Evolutionary conservation across 2,113 vertebrate species (phyloP).

Genomic region (Cichladusa arquata): DNA sequence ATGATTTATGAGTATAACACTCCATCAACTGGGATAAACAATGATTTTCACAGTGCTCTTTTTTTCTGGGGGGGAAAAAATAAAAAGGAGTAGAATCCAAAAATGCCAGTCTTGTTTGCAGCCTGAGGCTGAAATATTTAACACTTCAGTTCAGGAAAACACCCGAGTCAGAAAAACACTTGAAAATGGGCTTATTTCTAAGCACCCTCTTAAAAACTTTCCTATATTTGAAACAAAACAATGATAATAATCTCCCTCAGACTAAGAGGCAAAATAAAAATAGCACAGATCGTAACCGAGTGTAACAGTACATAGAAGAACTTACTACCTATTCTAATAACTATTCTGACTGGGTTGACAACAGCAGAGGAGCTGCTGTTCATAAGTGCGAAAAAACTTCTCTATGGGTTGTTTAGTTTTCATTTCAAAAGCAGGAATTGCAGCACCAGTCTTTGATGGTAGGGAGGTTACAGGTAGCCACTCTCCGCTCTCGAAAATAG

Average conservation of each 20-base stretch:
- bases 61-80: not conserved
- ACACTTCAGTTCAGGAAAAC: not conserved
- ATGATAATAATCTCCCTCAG: not conserved
- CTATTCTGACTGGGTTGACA: not conserved
- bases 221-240: not conserved
- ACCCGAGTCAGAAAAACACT: not conserved
- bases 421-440: not conserved
- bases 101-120: not conserved
- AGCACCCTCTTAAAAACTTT: not conserved
- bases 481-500: not conserved
- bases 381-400: not conserved
- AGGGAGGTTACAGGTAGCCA: not conserved
- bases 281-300: not conserved
- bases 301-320: not conserved
- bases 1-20: conserved; percentile 57
- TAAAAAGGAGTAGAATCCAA: not conserved
- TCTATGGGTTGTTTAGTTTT: not conserved
- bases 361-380: not conserved
- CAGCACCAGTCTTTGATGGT: not conserved
- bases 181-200: not conserved
- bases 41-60: not conserved
- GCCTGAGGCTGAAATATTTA: not conserved
- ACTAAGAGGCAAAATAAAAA: not conserved
- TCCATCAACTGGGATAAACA: conserved; percentile 49
- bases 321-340: not conserved